Evolutionary conservation across 1,140 invertebrate species (phyloP), one percentile per base, ranked within the genome.

Genomic region (Plectrocnemia conspersa): DNA sequence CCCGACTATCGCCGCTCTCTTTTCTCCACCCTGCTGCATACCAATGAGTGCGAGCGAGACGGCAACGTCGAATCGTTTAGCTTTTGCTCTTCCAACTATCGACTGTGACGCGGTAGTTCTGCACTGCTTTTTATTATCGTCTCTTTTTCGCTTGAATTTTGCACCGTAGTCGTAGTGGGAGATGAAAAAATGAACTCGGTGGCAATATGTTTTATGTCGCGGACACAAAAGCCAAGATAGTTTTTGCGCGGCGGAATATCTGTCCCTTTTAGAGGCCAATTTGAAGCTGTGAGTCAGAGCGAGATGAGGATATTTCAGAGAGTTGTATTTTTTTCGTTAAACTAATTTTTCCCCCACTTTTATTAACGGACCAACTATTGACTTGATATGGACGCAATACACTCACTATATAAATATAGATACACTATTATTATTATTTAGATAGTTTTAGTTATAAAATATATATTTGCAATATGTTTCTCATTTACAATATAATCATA

Each of bases 101-200:
- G 47, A 36, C 47, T 35, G n/a, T 35, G 21, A 38, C 32, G n/a
- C n/a, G n/a, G 25, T 38, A 50, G 47, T 50, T 50, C 33, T 36
- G 47, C 27, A 24, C n/a, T 33, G 22, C 47, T 11, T 32, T 42
- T 33, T 41, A 42, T 24, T 21, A n/a, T 16, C 19, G 36, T 52
- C 50, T 25, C 50, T 41, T 13, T 52, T 15, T 41, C 16, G 15
- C 50, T 41, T 21, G 1, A 13, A 3, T 2, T 10, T 50, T 3
- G n/a, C n/a, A 22, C 19, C 3, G 23, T 3, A n/a, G 9, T 9
- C 11, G 32, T 13, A 5, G 46, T n/a, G 23, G 10, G 46, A 48
- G 47, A 50, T 38, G n/a, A 38, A 38, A 49, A 38, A 35, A 50
- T 36, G 29, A n/a, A n/a, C n/a, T n/a, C n/a, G n/a, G n/a, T 3